A percentile compares a stretch with the other conserved stretches of the same genome.
Evolutionary conservation across 2,797 vertebrate species (phyloP).

Genomic region (Gouania willdenowi): DNA sequence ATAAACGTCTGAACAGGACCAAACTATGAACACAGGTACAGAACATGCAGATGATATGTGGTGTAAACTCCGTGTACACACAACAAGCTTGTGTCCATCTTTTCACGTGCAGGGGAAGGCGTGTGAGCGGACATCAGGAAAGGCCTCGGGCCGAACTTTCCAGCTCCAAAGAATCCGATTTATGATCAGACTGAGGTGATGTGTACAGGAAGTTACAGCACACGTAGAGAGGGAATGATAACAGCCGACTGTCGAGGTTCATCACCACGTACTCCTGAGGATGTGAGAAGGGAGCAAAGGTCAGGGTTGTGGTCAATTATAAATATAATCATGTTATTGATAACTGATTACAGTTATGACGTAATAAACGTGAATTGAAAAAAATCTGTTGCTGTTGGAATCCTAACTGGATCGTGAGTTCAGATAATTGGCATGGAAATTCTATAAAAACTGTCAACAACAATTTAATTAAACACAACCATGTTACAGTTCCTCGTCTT

Average conservation of each 20-base stretch:
- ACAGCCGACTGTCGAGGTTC: slow-evolving; percentile 92
- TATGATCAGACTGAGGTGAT: slow-evolving; percentile 77
- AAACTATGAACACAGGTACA: slow-evolving; percentile 13
- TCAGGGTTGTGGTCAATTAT: too few species aligned
- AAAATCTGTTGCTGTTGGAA: too few species aligned
- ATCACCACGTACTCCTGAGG: slow-evolving; percentile 92
- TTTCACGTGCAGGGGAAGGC: slow-evolving; percentile 15
- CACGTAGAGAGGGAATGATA: slow-evolving; percentile 92
- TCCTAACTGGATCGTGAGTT: too few species aligned
- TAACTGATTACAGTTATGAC: too few species aligned
- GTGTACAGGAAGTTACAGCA: slow-evolving; percentile 98
- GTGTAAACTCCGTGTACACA: slow-evolving; percentile 26
- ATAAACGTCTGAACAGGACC: too few species aligned
- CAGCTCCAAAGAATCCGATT: slow-evolving; percentile 56
- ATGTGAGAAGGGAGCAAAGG: not conserved
- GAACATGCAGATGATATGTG: slow-evolving; percentile 40
- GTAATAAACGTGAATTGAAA: too few species aligned
- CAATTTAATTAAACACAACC: too few species aligned
- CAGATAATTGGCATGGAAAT: too few species aligned
- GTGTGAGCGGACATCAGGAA: slow-evolving; percentile 51
- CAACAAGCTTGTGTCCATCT: slow-evolving; percentile 22
- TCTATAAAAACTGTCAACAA: too few species aligned
- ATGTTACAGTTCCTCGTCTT: too few species aligned
- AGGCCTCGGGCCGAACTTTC: slow-evolving; percentile 55
- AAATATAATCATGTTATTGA: too few species aligned